phyloP scores from a whole-genome alignment of 2,888 invertebrate genomes.

The Xestoiulus laeticollis region DNA sequence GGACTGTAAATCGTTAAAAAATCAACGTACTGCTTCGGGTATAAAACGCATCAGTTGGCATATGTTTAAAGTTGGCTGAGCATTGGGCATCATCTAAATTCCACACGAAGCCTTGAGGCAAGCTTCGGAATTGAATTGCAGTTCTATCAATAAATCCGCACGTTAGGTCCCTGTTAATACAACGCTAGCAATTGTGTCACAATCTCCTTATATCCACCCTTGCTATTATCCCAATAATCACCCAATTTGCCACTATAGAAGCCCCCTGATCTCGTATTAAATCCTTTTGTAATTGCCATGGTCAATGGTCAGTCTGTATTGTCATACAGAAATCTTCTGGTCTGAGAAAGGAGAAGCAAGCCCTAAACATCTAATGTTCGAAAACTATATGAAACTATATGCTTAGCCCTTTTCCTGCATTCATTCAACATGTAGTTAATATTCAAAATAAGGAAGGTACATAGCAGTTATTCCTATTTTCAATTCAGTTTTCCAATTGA shows the following conservation, averaged over 20 bases:
- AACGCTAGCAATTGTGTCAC: conserved; percentile 16
- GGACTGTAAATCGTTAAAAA: too few relatives aligned
- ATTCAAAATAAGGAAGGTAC: neutral
- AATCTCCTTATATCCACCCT: conserved; percentile 15
- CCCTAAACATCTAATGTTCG: neutral
- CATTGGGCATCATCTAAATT: neutral
- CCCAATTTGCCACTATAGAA: neutral
- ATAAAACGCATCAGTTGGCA: neutral
- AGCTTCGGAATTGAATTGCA: neutral
- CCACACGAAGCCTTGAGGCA: neutral
- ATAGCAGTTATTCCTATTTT: neutral
- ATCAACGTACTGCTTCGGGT: neutral
- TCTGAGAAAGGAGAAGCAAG: neutral
- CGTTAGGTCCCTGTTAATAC: neutral
- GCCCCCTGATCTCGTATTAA: neutral
- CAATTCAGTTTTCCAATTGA: neutral
- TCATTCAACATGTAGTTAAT: neutral
- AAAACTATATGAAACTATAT: too few relatives aligned
- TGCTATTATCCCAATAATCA: conserved; percentile 10
- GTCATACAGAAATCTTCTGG: neutral
- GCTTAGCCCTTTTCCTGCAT: neutral
- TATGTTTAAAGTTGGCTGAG: neutral
- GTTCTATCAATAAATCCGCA: neutral
- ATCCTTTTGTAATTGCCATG: conserved; percentile 34
- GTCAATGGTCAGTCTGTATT: neutral